phyloP scores from a whole-genome alignment of 2,888 invertebrate species.

The Tanypteryx hageni region DNA sequence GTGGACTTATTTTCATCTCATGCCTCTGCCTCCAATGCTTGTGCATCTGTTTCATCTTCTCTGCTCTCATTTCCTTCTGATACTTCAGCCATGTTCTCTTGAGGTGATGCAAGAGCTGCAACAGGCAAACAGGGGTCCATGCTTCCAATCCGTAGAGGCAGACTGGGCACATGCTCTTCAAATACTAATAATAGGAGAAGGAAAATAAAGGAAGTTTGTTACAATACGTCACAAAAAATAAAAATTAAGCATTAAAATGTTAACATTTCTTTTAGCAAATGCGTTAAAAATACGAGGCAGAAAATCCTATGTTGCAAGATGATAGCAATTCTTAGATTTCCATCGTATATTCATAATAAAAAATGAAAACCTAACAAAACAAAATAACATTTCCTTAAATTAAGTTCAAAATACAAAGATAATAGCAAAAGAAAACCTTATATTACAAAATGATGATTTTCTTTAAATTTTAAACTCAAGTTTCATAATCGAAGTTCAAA shows the following conservation, averaged over 20 bases:
- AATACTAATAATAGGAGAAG: not conserved
- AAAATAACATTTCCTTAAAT: too few relatives aligned
- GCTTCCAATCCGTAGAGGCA: conserved; percentile 44
- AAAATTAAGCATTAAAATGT: too few relatives aligned
- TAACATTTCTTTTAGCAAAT: not conserved
- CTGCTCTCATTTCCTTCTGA: conserved; percentile 40
- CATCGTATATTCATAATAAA: too few relatives aligned
- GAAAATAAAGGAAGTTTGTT: not conserved
- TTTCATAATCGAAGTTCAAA: too few relatives aligned
- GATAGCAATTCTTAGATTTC: too few relatives aligned
- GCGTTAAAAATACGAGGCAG: not conserved
- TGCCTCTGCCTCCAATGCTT: conserved; percentile 40
- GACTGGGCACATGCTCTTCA: conserved; percentile 52
- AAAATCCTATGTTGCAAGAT: too few relatives aligned
- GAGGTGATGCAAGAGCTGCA: conserved; percentile 26
- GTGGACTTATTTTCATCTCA: conserved; percentile 2
- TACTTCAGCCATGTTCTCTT: conserved; percentile 44
- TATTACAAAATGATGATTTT: too few relatives aligned
- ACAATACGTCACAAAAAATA: too few relatives aligned
- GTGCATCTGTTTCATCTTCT: conserved; percentile 28
- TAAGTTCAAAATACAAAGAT: too few relatives aligned
- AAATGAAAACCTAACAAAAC: too few relatives aligned
- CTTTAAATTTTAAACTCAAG: too few relatives aligned
- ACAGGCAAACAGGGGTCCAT: conserved; percentile 48
- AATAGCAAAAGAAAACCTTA: too few relatives aligned